Evolutionary conservation across 2,113 vertebrate species (phyloP).

Genomic region (Apistogramma diplotaenia): DNA sequence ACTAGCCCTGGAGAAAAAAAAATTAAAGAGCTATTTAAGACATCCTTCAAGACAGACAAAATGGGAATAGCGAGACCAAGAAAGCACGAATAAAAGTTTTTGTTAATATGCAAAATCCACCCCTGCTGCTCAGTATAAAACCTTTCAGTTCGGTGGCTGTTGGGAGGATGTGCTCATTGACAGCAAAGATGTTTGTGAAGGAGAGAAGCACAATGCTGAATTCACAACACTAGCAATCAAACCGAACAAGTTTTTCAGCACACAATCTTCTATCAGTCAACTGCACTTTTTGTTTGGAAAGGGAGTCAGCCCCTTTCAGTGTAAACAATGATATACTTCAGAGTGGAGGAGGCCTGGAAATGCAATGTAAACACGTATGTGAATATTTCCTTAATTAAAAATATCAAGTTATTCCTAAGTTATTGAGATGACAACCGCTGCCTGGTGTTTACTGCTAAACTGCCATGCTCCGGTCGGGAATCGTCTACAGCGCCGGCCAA

Average conservation of each 20-base stretch:
- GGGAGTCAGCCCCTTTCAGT: not conserved
- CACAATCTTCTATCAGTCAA: conserved; percentile 4
- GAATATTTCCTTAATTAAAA: conserved; percentile 40
- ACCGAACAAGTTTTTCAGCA: conserved; percentile 23
- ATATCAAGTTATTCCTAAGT: conserved; percentile 26
- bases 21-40: not conserved
- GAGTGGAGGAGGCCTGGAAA: not conserved
- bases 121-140: not conserved
- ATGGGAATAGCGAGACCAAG: not conserved
- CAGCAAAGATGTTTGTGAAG: not conserved
- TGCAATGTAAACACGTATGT: not conserved
- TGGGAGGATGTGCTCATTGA: not conserved
- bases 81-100: not conserved
- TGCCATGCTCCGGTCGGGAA: conserved; percentile 37
- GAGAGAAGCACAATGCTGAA: not conserved
- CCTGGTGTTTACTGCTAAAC: conserved; percentile 34
- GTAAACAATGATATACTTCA: conserved; percentile 21
- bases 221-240: not conserved
- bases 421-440: conserved; percentile 35
- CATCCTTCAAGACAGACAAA: not conserved
- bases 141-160: not conserved
- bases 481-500: conserved; percentile 53
- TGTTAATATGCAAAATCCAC: not conserved
- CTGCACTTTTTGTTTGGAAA: not conserved
- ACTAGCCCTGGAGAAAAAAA: not conserved